A percentile compares a stretch with the other conserved stretches of the same genome.
These are phyloP conservation scores for Phortica variegata DNA, from an alignment of 1,140 invertebrate genomes.

Conservation along the genomic window DNA sequence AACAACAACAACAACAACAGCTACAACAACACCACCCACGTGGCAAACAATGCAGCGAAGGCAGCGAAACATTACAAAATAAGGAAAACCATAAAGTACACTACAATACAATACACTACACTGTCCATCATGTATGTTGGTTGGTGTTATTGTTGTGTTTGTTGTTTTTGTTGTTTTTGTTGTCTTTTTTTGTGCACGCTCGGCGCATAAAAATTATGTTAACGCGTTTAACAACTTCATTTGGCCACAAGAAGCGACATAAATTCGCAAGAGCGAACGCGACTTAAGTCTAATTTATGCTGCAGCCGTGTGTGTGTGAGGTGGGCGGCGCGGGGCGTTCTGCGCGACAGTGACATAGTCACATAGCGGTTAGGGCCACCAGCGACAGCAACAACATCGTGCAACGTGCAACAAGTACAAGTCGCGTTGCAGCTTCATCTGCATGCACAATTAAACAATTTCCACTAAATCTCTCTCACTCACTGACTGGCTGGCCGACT, in stretches of 20 bases:
- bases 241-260: slow-evolving; percentile 36
- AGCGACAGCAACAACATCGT: slow-evolving; percentile 1
- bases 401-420: slow-evolving; percentile 31
- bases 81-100: no score
- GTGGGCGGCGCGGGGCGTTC: no score
- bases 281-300: slow-evolving; percentile 57
- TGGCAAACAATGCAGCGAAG: no score
- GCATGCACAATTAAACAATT: slow-evolving; percentile 57
- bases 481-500: no score
- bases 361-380: neutral
- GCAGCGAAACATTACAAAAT: no score
- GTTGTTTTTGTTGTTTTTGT: no score
- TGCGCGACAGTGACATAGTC: neutral
- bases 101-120: no score
- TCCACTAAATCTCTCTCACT: slow-evolving; percentile 57
- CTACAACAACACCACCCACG: no score
- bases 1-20: no score
- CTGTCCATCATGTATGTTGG: no score
- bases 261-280: slow-evolving; percentile 57
- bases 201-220: slow-evolving; percentile 39
- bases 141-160: no score
- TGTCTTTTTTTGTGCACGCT: neutral
- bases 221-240: slow-evolving; percentile 55
- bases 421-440: slow-evolving; percentile 34
- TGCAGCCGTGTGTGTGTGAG: slow-evolving; percentile 33